Conservation (phyloP, 2,797 vertebrate species). For the Amazona finschi region DNA sequence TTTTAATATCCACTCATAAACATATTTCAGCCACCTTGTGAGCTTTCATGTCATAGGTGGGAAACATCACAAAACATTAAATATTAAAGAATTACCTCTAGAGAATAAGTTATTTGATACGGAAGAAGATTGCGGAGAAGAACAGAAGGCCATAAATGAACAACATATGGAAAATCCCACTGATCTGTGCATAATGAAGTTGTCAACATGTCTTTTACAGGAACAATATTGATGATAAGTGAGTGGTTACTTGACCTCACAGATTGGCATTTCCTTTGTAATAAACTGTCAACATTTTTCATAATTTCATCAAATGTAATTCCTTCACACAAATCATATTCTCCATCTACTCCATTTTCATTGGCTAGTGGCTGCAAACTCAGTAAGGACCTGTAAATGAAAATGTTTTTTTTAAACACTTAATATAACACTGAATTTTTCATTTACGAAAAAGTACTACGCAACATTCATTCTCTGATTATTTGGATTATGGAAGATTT, state of each 20-base stretch:
- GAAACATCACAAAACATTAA: background rate
- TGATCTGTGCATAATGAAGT: constrained; percentile 79
- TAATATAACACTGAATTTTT: background rate
- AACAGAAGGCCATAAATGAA: constrained; percentile 93
- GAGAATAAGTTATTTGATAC: constrained; percentile 84
- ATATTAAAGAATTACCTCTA: constrained; percentile 78
- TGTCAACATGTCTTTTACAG: constrained; percentile 83
- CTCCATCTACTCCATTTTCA: constrained; percentile 67
- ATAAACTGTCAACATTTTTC: constrained; percentile 72
- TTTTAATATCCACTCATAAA: background rate
- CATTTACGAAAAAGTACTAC: background rate
- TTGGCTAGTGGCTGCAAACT: constrained; percentile 83
- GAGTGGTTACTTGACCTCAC: constrained; percentile 68
- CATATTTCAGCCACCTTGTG: background rate
- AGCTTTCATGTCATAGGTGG: background rate
- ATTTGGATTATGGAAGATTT: background rate
- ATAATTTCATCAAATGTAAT: constrained; percentile 88
- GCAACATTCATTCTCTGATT: background rate
- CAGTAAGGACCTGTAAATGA: constrained; percentile 82
- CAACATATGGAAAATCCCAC: constrained; percentile 89
- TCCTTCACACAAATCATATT: constrained; percentile 81
- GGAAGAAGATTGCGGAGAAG: constrained; percentile 92
- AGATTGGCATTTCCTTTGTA: constrained; percentile 83
- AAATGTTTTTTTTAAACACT: background rate
- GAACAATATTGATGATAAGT: constrained; percentile 88